Base-by-base conservation (phyloP, 2,888 invertebrate genomes). In the Antitype chi region DNA sequence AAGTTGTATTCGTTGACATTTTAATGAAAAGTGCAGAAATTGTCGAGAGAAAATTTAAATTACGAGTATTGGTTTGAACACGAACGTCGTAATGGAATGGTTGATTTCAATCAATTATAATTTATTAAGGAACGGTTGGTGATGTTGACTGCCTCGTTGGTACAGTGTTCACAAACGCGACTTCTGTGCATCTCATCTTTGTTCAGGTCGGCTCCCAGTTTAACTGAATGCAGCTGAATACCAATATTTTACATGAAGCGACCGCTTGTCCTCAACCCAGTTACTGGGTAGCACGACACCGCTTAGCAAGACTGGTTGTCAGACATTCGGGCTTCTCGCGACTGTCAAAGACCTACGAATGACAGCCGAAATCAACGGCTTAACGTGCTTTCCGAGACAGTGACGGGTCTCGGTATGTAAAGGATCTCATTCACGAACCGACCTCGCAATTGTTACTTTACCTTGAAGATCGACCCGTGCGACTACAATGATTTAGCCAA, bases 21-120 rank as follows among this genome's bases (percentile, higher is more conserved):
- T 82, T 76, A 72, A 80, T 80, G 20, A 66, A 71, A 47, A 57
- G 23, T 75, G n/a, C 53, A 60, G 49, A 71, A 62, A 81, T 83
- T 59, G 59, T 47, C 23, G 20, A 20, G 25, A 59, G 52, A 20
- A 52, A 71, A 68, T 78, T 77, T 59, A 53, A 47, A 71, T 80
- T 28, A n/a, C n/a, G n/a, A n/a, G n/a, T n/a, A 67, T 70, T 53
- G 23, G 47, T 69, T 81, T 64, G 38, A 67, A 82, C n/a, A 28
- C 80, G 25, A 73, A 11, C 2, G 13, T 38, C 25, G n/a, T 25
- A 17, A 25, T 17, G 64, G 4, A 47, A 43, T 4, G 20, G 20
- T 32, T 32, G 20, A 47, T 57, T 55, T 73, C 9, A 38, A 70
- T 52, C 15, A 38, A 55, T 49, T 28, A 6, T 17, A 17, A 52